phyloP scores from a whole-genome alignment of 2,113 vertebrate species.

The Odontesthes bonariensis region DNA sequence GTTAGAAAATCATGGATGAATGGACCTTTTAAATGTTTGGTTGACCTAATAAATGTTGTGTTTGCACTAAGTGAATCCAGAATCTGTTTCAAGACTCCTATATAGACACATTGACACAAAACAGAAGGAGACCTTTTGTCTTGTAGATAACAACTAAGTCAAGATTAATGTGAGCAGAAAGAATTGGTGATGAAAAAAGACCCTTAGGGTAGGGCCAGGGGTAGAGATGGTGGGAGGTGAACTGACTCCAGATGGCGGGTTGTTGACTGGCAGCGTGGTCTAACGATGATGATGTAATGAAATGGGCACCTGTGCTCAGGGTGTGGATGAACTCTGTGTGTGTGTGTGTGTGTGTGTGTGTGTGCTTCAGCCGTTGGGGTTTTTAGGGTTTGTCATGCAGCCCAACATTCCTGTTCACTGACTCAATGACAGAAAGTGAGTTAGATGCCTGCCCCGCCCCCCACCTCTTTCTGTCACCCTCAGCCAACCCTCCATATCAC shows the following conservation, averaged over 20 bases:
- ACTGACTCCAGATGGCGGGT: slow-evolving; percentile 37
- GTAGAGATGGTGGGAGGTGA: slow-evolving; percentile 16
- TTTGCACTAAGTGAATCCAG: not conserved
- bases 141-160: not conserved
- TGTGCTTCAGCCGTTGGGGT: slow-evolving; percentile 23
- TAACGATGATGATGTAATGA: slow-evolving; percentile 79
- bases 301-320: slow-evolving; percentile 76
- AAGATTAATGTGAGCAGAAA: not conserved
- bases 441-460: slow-evolving; percentile 49
- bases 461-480: slow-evolving; percentile 60
- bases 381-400: slow-evolving; percentile 79
- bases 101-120: too few species aligned
- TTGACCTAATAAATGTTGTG: not conserved
- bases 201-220: slow-evolving; percentile 21
- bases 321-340: slow-evolving; percentile 44
- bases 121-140: slow-evolving; percentile 2
- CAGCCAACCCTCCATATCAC: slow-evolving; percentile 51
- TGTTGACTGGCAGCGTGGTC: slow-evolving; percentile 47
- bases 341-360: slow-evolving; percentile 30
- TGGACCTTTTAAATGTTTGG: not conserved
- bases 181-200: slow-evolving; percentile 30
- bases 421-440: slow-evolving; percentile 81
- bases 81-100: not conserved
- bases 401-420: slow-evolving; percentile 81
- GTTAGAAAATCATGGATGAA: too few species aligned